Base-by-base conservation (phyloP, 2,113 vertebrate genomes). In the Dermatemys mawii region DNA sequence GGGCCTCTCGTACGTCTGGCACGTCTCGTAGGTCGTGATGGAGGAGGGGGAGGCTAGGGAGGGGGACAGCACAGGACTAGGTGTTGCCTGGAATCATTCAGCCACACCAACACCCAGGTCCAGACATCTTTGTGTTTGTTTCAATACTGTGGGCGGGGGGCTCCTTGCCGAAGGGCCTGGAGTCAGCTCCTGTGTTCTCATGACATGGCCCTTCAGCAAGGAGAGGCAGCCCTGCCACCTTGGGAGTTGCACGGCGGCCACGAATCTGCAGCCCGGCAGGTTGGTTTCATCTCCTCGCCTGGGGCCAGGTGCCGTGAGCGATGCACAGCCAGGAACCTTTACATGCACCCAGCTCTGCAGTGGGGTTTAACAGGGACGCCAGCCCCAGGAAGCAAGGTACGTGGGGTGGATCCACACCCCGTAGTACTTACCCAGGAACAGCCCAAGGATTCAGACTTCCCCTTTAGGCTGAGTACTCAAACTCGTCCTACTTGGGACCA, bases 1-100 rank as follows among this genome's bases (percentile, higher is more conserved):
- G 57, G 99, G 99, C 26, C 99, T 98, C 97, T 99, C 99, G 0
- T 99, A 99, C 2, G 99, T 99, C 98, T 99, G 99, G 94, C 99
- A 99, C 0, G 99, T 99, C 98, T 99, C 99, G 0, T 99, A 99
- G 50, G 99, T 99, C 96, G 99, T 99, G 96, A 99, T 99, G 93
- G 99, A 99, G 27, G 99, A 99, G 0, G 99, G 99, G 13, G 99
- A 99, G 94, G 99, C 99, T 99, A 97, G 29, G 67, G 67, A 41
- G 38, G 73, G 86, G 93, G 84, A 76, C 3, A 9, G 35, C 0
- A 13, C 70, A 70, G 54, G 54, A 32, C 11, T 3, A 17, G 1
- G 2, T 41, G 78, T 93, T 35, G 38, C 49, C 5, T 24, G 41
- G 0, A 81, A 91, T 70, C 85, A 32, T 29, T 53, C 87, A 78